phyloP scores from a whole-genome alignment of 2,113 vertebrate species.

The Podarcis muralis region DNA sequence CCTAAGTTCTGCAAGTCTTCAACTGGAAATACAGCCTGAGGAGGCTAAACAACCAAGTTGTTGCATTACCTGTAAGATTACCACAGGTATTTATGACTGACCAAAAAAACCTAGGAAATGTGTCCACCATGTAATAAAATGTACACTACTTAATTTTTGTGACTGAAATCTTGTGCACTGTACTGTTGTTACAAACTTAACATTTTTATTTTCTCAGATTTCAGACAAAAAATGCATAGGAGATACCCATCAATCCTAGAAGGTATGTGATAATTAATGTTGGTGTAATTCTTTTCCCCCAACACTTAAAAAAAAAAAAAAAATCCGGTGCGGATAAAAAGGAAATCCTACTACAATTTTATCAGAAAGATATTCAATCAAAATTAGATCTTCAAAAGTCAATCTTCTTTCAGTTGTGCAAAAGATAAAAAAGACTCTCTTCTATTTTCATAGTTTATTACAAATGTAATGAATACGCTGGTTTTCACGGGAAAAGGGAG shows the following conservation, averaged over 20 bases:
- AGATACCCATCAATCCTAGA: constrained; percentile 81
- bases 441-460: constrained; percentile 85
- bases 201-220: constrained; percentile 74
- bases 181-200: background rate
- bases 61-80: background rate
- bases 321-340: background rate
- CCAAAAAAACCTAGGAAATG: background rate
- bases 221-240: constrained; percentile 80
- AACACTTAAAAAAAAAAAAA: background rate
- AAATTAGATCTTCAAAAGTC: background rate
- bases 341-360: background rate
- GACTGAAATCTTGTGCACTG: background rate
- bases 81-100: background rate
- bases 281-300: background rate
- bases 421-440: constrained; percentile 26
- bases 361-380: background rate
- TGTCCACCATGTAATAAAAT: background rate
- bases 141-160: background rate
- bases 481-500: constrained; percentile 79
- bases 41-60: background rate
- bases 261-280: constrained; percentile 68
- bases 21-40: background rate
- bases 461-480: constrained; percentile 87
- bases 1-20: background rate
- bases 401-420: background rate